Base-by-base conservation (phyloP, 2,888 invertebrate species). In the Cheilosia vernalis region DNA sequence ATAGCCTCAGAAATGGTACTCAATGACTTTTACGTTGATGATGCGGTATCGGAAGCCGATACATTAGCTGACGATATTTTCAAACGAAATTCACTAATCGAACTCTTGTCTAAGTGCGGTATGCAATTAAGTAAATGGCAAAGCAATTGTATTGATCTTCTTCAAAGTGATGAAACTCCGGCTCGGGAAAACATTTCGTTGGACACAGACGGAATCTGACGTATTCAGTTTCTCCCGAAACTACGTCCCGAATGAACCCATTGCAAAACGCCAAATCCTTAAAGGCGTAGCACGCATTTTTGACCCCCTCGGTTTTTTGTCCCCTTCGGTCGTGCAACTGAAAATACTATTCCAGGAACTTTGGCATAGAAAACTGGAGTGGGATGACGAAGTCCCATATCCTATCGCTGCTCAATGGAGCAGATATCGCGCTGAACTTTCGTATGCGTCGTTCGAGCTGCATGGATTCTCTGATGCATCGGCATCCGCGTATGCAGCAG, bases 401-500 rank as follows among this genome's bases (percentile, higher is more conserved):
- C 1, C 21, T 4, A 49, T 58, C 5, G 49, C 60, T 17, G 9
- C 21, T 7, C n/a, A 49, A 10, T 70, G 70, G 60, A 17, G 7
- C 9, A n/a, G 2, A 24, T 60, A 51, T 37, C 49, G 51, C 4
- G n/a, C 9, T 0, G 70, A 70, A 49, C 42, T 70, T 30, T 4
- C 13, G 0, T 7, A 33, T 13, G 13, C 27, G 13, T 40, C 37
- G 1, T 51, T 70, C 5, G 4, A 60, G n/a, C 24, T 70, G 13
- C 58, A 60, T 13, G 73, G 60, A 51, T 77, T 77, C n/a, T 51
- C 72, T 6, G 82, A 82, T 40, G 82, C 81, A 13, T 74, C 74
- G 10, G 53, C 56, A 0, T 19, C 49, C 7, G 64, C 82, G 13
- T 82, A 30, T n/a, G 63, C 70, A 1, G 69, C 82, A 0, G 82